phyloP scores from a whole-genome alignment of 1,140 invertebrate genomes.

The Phymorhynchus buccinoides region DNA sequence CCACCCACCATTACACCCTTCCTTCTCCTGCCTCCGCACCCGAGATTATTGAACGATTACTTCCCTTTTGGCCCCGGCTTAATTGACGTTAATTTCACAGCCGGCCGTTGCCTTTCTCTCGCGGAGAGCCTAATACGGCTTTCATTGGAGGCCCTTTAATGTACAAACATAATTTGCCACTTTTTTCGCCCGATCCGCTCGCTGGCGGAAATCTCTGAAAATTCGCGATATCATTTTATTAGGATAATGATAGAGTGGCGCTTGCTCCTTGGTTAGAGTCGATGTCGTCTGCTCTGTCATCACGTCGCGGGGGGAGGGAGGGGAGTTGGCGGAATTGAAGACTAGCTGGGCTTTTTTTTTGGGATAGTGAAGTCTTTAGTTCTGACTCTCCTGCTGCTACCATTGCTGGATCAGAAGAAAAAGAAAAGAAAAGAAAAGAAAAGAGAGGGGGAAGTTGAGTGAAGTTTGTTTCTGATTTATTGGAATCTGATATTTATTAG shows the following conservation, averaged over 20 bases:
- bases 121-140: conserved; percentile 34
- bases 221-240: conserved; percentile 46
- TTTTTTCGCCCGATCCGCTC: conserved; percentile 35
- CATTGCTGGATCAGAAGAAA: not conserved
- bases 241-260: conserved; percentile 34
- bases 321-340: not conserved
- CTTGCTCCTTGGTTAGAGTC: conserved; percentile 3
- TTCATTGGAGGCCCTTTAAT: conserved; percentile 40
- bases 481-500: not conserved
- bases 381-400: no score
- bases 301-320: not conserved
- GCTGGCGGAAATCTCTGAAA: conserved; percentile 33
- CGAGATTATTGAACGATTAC: conserved; percentile 37
- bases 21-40: not conserved
- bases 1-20: not conserved
- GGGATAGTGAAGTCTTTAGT: not conserved
- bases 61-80: conserved; percentile 16
- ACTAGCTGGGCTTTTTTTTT: no score
- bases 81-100: conserved; percentile 37
- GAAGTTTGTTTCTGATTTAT: conserved; percentile 18
- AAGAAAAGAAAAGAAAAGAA: not conserved
- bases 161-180: conserved; percentile 39
- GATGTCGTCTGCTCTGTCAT: conserved; percentile 6
- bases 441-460: not conserved
- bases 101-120: not conserved